phyloP scores from a whole-genome alignment of 2,888 invertebrate species.

The Papilio gigon region DNA sequence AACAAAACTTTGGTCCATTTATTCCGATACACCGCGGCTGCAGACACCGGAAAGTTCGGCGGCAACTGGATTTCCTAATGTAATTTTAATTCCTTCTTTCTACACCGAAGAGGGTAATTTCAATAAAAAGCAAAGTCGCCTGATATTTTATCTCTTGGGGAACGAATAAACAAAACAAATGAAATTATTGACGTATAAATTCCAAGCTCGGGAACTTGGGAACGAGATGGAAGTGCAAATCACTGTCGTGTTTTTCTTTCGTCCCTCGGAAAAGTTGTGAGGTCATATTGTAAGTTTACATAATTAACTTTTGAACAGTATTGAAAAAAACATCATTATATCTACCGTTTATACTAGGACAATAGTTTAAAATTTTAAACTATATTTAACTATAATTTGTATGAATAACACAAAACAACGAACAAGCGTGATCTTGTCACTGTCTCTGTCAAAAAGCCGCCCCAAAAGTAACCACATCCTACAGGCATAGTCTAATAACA shows the following conservation, averaged over 20 bases:
- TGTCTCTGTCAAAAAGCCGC: too few species aligned
- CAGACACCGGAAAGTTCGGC: slow-evolving; percentile 77
- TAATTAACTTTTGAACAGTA: not conserved
- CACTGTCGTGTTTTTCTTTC: not conserved
- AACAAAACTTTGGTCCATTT: slow-evolving; percentile 80
- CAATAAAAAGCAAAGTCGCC: slow-evolving; percentile 73
- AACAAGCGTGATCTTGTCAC: too few species aligned
- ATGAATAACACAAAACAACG: too few species aligned
- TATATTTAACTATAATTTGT: too few species aligned
- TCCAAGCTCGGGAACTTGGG: not conserved
- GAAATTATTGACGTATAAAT: slow-evolving; percentile 47
- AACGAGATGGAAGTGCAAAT: not conserved
- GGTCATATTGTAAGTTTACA: not conserved
- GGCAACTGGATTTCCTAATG: slow-evolving; percentile 81
- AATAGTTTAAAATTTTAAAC: too few species aligned
- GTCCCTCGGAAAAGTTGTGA: not conserved
- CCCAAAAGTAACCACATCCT: too few species aligned
- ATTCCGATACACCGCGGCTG: slow-evolving; percentile 79
- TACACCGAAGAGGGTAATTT: slow-evolving; percentile 77
- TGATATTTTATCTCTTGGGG: slow-evolving; percentile 62
- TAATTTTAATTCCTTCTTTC: slow-evolving; percentile 81
- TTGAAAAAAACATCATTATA: too few species aligned
- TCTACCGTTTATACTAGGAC: too few species aligned
- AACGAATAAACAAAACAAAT: slow-evolving; percentile 52
- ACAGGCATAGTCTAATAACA: too few species aligned